Evolutionary conservation across 1,140 invertebrate species (phyloP), one percentile per base, ranked within the genome.

Genomic region (Phthorimaea operculella): DNA sequence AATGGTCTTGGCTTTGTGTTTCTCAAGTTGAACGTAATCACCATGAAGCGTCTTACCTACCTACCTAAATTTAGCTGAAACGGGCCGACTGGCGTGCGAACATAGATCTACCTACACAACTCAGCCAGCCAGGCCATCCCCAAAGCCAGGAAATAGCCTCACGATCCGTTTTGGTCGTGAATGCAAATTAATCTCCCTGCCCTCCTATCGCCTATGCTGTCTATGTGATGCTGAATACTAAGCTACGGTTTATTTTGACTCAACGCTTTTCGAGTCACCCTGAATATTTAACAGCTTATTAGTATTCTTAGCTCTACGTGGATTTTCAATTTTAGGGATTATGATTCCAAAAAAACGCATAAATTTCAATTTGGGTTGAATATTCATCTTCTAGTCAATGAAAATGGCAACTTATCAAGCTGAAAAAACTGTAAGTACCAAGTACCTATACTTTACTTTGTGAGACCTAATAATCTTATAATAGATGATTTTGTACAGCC

Each of bases 141-240:
- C 63, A 66, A 74, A 73, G 63, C 66, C 64, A 61, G 64, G 70
- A 76, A 78, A 80, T 76, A 72, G 75, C 70, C 63, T 70, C 74
- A 76, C 74, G 74, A 72, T 74, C 74, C 67, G 70, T 78, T 78
- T 76, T 70, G 74, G 74, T 72, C 66, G 63, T 72, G 72, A 72
- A 80, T 80, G 74, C 72, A 78, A 78, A 80, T 80, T 76, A 76
- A 76, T 74, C 74, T 73, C 63, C 55, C 62, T 58, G 62, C 58
- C 61, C 51, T 54, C 64, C 55, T 64, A 68, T 70, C 58, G 64
- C 49, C 51, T 68, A 60, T 57, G 62, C 58, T 67, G 45, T 55
- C 54, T 49, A 47, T 55, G 44, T 55, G 45, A 42, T 49, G 54
- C 16, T 39, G 45, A 55, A 55, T 55, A 55, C 47, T 45, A 48